A percentile compares a stretch with the other conserved stretches of the same genome.
These are phyloP conservation scores for Poeciliopsis presidionis DNA, from an alignment of 2,797 vertebrate species.

Conservation along the genomic window DNA sequence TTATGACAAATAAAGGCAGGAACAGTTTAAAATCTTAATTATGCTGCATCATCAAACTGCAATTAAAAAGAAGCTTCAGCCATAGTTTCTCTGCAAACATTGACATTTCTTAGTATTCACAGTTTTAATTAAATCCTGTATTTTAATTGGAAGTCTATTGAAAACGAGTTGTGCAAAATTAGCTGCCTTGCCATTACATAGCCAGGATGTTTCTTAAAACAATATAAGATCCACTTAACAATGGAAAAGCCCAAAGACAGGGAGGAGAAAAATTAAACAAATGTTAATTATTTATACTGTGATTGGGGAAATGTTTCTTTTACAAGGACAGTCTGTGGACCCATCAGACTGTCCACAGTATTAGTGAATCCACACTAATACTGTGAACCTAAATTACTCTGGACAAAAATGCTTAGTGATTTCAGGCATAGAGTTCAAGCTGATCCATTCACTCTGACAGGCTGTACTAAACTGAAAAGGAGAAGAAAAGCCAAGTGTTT, in stretches of 20 bases:
- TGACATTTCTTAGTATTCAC: not conserved
- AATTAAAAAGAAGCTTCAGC: not conserved
- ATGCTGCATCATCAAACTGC: not conserved
- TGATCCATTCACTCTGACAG: constrained; percentile 16
- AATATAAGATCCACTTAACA: not conserved
- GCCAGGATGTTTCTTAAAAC: not conserved
- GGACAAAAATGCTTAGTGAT: constrained; percentile 24
- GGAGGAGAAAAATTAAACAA: not conserved
- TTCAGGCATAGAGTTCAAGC: constrained; percentile 17
- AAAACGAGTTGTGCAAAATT: not conserved
- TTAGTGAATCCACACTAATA: constrained; percentile 7
- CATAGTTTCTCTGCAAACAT: not conserved
- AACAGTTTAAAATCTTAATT: not conserved
- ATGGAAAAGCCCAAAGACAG: not conserved
- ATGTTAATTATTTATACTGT: not conserved
- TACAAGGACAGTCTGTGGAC: constrained; percentile 4
- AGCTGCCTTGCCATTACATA: not conserved
- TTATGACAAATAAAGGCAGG: not conserved
- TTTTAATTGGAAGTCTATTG: not conserved
- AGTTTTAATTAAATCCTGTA: not conserved
- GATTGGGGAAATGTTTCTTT: not conserved
- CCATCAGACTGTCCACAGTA: not conserved
- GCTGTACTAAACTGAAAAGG: constrained; percentile 34
- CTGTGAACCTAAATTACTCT: constrained; percentile 1
- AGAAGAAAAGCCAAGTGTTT: constrained; percentile 37